Conservation (phyloP, 2,113 vertebrate species). For the Xiphophorus maculatus region DNA sequence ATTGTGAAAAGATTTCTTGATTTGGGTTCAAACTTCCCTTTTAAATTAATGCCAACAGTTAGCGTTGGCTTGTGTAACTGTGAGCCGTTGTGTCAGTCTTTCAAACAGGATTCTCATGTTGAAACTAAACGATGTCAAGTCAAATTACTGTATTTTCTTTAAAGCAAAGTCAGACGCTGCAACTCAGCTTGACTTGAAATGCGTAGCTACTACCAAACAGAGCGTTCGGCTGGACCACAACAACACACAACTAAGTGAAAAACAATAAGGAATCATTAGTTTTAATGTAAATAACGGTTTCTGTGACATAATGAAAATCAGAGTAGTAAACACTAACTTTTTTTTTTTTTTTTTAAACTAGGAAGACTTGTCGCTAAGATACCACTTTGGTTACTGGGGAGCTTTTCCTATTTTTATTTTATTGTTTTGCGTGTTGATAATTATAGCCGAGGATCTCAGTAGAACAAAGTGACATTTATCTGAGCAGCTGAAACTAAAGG, state of each 20-base stretch:
- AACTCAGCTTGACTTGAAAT: neutral
- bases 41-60: too few species aligned
- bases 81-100: too few species aligned
- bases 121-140: neutral
- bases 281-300: neutral
- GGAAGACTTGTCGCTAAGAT: conserved; percentile 48
- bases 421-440: conserved; percentile 1
- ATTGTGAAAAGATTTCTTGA: too few species aligned
- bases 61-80: too few species aligned
- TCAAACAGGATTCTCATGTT: neutral
- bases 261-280: neutral
- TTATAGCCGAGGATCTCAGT: neutral
- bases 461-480: conserved; percentile 5
- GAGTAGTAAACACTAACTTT: neutral
- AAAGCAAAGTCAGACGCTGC: neutral
- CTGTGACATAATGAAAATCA: neutral
- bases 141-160: neutral
- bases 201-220: neutral
- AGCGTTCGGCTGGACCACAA: neutral
- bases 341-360: neutral
- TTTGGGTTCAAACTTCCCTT: too few species aligned
- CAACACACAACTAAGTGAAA: neutral
- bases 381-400: conserved; percentile 40
- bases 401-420: conserved; percentile 38
- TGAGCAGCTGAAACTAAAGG: neutral